Conservation (phyloP, 2,113 vertebrate species). For the Oreochromis niloticus region DNA sequence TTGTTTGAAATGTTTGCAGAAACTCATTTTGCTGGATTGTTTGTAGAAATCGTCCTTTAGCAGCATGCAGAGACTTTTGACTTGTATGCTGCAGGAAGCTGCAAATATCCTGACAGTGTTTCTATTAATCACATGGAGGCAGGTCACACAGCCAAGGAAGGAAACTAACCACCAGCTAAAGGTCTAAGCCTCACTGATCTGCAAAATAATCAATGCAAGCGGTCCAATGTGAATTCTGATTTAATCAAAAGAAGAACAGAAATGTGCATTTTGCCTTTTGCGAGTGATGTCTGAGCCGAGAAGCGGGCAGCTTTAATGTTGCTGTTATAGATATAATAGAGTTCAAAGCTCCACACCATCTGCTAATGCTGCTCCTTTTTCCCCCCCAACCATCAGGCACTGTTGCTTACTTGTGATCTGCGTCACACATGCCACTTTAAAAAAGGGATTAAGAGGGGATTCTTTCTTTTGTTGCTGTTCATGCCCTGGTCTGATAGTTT, state of each 20-base stretch:
- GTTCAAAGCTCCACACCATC: background rate
- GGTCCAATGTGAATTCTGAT: background rate
- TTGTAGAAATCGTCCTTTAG: background rate
- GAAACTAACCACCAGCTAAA: background rate
- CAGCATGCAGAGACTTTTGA: background rate
- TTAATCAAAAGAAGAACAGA: background rate
- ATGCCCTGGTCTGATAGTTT: background rate
- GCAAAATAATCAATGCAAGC: background rate
- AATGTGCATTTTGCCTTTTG: background rate
- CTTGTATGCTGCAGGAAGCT: background rate
- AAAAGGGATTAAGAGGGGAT: constrained; percentile 27
- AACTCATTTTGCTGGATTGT: background rate
- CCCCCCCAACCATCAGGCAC: background rate
- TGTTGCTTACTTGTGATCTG: background rate
- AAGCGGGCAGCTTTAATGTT: background rate
- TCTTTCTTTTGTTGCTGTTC: background rate
- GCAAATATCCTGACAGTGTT: background rate
- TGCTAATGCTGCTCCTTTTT: background rate
- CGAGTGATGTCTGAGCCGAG: background rate
- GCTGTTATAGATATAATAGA: background rate
- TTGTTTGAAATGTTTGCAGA: background rate
- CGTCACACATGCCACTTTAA: constrained; percentile 5
- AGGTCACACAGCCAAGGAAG: background rate
- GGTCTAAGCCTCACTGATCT: background rate
- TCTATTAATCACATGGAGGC: background rate